Conservation (phyloP, 2,888 invertebrate species). For the Rhimphoctona megacephalus region DNA sequence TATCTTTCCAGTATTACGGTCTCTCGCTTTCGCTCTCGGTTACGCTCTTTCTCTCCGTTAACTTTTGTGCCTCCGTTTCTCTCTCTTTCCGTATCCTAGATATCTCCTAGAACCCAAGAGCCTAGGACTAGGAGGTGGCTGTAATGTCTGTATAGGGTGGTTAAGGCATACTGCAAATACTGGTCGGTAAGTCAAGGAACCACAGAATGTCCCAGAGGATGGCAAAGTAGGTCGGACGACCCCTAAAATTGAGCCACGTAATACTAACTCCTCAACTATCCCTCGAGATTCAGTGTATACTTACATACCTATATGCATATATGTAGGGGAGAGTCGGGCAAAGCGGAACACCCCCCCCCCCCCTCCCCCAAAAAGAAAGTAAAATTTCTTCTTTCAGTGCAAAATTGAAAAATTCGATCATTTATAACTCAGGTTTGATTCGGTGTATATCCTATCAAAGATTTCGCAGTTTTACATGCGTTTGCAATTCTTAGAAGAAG, state of each 20-base stretch:
- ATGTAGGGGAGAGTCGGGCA: too few relatives aligned
- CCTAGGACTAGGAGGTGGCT: not conserved
- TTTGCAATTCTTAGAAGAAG: too few relatives aligned
- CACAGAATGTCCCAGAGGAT: constrained; percentile 62
- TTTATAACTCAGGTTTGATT: too few relatives aligned
- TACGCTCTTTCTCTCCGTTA: not conserved
- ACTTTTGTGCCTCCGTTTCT: not conserved
- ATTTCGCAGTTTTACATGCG: too few relatives aligned
- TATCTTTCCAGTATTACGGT: constrained; percentile 28
- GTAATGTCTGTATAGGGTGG: constrained; percentile 47
- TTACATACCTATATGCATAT: too few relatives aligned
- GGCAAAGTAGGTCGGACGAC: constrained; percentile 62
- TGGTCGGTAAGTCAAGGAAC: constrained; percentile 68
- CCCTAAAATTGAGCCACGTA: constrained; percentile 49
- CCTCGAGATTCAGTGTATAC: not conserved
- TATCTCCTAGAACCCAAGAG: not conserved
- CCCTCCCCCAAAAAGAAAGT: too few relatives aligned
- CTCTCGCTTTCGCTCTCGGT: not conserved
- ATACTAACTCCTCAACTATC: constrained; percentile 28
- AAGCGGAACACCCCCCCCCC: too few relatives aligned
- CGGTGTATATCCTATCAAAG: too few relatives aligned
- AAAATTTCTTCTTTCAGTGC: too few relatives aligned
- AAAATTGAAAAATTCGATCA: too few relatives aligned
- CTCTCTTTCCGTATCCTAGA: constrained; percentile 9
- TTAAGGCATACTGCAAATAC: constrained; percentile 63